Evolutionary conservation across 2,797 vertebrate species (phyloP).

Genomic region (Lithobates pipiens): DNA sequence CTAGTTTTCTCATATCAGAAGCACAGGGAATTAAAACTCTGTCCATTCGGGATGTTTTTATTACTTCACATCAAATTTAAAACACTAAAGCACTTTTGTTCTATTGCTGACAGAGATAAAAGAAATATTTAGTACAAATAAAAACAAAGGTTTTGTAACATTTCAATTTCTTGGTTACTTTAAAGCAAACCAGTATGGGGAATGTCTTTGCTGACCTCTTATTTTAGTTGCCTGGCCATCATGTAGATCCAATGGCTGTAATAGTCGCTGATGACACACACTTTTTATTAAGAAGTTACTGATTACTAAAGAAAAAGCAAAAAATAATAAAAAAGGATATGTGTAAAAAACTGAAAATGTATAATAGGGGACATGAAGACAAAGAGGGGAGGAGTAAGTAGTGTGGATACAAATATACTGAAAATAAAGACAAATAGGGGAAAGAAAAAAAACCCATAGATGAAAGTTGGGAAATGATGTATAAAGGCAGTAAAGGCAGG

Average conservation of each 20-base stretch:
- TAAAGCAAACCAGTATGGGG: too few relatives aligned
- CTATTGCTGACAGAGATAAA: conserved; percentile 10
- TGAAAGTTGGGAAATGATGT: too few relatives aligned
- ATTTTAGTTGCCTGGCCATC: not conserved
- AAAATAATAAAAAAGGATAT: not conserved
- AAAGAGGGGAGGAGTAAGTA: too few relatives aligned
- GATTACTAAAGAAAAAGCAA: not conserved
- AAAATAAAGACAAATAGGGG: too few relatives aligned
- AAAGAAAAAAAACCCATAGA: too few relatives aligned
- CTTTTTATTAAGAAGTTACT: too few relatives aligned
- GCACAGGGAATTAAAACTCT: conserved; percentile 35
- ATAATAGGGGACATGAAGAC: too few relatives aligned
- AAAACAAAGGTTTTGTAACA: not conserved
- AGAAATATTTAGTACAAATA: conserved; percentile 27
- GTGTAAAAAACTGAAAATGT: too few relatives aligned
- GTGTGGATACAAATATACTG: too few relatives aligned
- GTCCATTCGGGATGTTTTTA: conserved; percentile 11
- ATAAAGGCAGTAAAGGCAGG: too few relatives aligned
- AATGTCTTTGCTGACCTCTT: too few relatives aligned
- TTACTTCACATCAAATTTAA: conserved; percentile 35
- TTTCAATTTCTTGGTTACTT: not conserved
- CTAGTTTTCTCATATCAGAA: conserved; percentile 23
- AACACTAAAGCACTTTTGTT: conserved; percentile 7
- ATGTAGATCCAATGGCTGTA: not conserved
- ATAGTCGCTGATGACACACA: not conserved